Percentiles rank a stretch among this genome's conserved stretches.
Evolutionary conservation across 2,113 vertebrate genomes (phyloP).

Genomic region (Orthonyx spaldingii): DNA sequence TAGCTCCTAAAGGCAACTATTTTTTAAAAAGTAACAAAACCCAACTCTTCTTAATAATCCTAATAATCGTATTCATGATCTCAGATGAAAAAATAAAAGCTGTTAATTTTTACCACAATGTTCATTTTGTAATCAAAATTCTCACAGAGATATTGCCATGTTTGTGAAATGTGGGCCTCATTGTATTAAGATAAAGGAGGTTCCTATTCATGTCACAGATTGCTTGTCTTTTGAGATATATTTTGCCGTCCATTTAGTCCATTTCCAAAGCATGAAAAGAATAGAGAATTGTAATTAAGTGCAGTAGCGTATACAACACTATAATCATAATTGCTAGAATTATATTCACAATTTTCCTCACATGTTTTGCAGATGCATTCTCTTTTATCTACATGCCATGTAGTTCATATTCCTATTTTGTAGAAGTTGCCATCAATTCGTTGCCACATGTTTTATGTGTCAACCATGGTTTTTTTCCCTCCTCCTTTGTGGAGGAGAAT

Average conservation of each 20-base stretch:
- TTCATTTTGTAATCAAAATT: slow-evolving; percentile 60
- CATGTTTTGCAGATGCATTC: slow-evolving; percentile 62
- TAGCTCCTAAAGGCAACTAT: neutral
- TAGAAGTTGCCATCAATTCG: slow-evolving; percentile 33
- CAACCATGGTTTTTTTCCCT: neutral
- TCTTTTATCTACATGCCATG: slow-evolving; percentile 49
- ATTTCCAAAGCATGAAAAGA: slow-evolving; percentile 64
- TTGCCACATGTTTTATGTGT: slow-evolving; percentile 32
- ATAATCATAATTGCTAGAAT: slow-evolving; percentile 61
- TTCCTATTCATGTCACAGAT: slow-evolving; percentile 65
- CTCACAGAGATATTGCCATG: neutral
- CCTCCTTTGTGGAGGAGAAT: neutral
- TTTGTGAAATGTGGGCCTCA: slow-evolving; percentile 46
- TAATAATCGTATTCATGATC: slow-evolving; percentile 24
- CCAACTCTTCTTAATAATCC: neutral
- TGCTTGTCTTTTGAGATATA: slow-evolving; percentile 68
- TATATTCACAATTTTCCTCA: slow-evolving; percentile 56
- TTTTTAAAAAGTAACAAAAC: neutral
- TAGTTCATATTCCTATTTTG: slow-evolving; percentile 17
- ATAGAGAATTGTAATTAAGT: slow-evolving; percentile 62
- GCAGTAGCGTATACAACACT: neutral
- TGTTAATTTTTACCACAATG: slow-evolving; percentile 5
- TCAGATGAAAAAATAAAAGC: slow-evolving; percentile 33
- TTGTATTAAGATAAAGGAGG: slow-evolving; percentile 64
- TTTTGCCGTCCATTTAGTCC: slow-evolving; percentile 68